Conservation (phyloP, 2,113 vertebrate species). For the Zeus faber region DNA sequence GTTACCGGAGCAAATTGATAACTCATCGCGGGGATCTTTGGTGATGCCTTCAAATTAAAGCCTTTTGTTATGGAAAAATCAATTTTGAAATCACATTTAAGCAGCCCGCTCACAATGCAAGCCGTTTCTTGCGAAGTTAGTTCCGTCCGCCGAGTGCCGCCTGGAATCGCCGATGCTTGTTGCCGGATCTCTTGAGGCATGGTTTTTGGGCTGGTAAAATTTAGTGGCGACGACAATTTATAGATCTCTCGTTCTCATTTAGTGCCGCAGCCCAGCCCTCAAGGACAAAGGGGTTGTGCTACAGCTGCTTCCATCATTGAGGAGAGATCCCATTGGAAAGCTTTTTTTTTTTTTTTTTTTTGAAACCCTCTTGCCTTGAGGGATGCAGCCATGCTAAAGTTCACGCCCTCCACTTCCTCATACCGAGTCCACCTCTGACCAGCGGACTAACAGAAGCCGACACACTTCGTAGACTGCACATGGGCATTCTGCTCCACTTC, state of each 20-base stretch:
- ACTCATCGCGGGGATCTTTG: constrained; percentile 44
- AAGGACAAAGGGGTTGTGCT: constrained; percentile 18
- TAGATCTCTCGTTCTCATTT: constrained; percentile 20
- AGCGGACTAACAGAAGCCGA: constrained; percentile 29
- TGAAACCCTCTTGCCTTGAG: constrained; percentile 26
- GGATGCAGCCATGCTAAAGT: constrained; percentile 33
- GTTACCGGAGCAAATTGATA: constrained; percentile 45
- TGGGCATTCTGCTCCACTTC: constrained; percentile 25
- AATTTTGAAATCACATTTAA: constrained; percentile 50
- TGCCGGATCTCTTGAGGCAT: too few species aligned
- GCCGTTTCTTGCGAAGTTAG: background rate
- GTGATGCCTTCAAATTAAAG: constrained; percentile 35
- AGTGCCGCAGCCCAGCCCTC: constrained; percentile 1
- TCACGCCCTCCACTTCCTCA: constrained; percentile 26
- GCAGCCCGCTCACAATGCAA: constrained; percentile 23
- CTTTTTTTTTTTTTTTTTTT: constrained; percentile 4
- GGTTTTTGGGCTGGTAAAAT: too few species aligned
- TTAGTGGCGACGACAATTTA: constrained; percentile 10
- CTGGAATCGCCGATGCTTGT: too few species aligned
- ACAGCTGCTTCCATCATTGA: background rate
- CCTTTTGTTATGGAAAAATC: constrained; percentile 57
- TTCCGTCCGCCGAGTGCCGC: background rate
- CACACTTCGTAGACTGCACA: constrained; percentile 10
- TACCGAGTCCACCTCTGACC: constrained; percentile 27
- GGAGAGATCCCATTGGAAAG: background rate